phyloP scores from a whole-genome alignment of 2,888 invertebrate genomes.

The Harpagoxenus sublaevis region DNA sequence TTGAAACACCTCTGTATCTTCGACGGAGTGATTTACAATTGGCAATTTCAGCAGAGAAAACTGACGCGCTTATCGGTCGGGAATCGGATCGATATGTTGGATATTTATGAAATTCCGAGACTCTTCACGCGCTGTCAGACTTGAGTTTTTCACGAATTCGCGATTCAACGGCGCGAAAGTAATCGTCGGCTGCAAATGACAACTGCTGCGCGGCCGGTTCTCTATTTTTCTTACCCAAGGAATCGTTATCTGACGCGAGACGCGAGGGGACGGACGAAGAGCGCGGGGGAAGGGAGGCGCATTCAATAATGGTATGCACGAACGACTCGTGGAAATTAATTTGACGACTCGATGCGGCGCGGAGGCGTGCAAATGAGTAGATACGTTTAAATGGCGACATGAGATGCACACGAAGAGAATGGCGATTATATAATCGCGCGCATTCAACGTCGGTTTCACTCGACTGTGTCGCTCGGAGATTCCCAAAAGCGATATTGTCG shows the following conservation, averaged over 20 bases:
- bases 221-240: constrained; percentile 52
- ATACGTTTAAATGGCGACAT: constrained; percentile 57
- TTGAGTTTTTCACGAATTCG: constrained; percentile 47
- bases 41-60: neutral
- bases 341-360: constrained; percentile 65
- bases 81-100: constrained; percentile 29
- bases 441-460: constrained; percentile 67
- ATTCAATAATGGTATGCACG: constrained; percentile 45
- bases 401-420: constrained; percentile 25
- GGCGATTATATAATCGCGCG: constrained; percentile 64
- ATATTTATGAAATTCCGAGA: constrained; percentile 46
- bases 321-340: constrained; percentile 67
- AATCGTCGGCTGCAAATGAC: constrained; percentile 72
- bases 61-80: neutral
- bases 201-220: constrained; percentile 52
- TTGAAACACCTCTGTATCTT: neutral
- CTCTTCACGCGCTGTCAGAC: constrained; percentile 34
- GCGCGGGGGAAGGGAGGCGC: constrained; percentile 37
- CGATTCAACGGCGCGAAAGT: constrained; percentile 66
- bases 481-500: neutral
- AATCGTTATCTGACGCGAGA: constrained; percentile 44
- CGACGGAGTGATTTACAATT: neutral
- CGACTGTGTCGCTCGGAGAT: constrained; percentile 56
- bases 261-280: constrained; percentile 55
- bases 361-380: constrained; percentile 59